Conservation (phyloP, 2,797 vertebrate genomes). For the Synanceia verrucosa region DNA sequence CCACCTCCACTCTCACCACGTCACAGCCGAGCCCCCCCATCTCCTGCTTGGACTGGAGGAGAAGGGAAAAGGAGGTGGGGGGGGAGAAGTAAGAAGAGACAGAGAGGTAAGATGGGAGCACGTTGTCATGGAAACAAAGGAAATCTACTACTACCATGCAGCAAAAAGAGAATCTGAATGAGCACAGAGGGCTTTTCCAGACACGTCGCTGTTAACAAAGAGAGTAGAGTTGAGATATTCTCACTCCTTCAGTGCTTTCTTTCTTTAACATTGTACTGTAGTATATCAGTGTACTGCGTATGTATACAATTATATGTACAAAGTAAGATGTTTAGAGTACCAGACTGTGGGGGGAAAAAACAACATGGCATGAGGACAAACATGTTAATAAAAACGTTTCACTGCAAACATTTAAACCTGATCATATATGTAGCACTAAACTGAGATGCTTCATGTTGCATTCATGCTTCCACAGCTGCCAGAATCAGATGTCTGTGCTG, state of each 20-base stretch:
- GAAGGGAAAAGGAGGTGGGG: background rate
- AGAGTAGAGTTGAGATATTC: background rate
- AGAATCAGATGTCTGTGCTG: background rate
- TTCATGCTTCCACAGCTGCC: background rate
- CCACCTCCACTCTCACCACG: slow-evolving; percentile 89
- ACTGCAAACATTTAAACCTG: background rate
- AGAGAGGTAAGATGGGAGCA: slow-evolving; percentile 28
- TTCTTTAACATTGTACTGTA: background rate
- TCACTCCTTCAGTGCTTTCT: background rate
- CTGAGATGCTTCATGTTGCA: too few relatives aligned
- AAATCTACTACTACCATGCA: slow-evolving; percentile 38
- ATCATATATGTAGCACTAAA: too few relatives aligned
- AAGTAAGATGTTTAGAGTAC: background rate
- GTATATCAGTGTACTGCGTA: background rate
- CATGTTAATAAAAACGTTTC: background rate
- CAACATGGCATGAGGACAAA: background rate
- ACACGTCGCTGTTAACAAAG: background rate
- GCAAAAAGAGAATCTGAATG: slow-evolving; percentile 51
- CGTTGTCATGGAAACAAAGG: slow-evolving; percentile 73
- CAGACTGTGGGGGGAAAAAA: background rate
- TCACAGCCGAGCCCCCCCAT: slow-evolving; percentile 87
- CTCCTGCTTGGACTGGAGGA: slow-evolving; percentile 87
- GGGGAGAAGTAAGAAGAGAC: background rate
- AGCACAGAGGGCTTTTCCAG: slow-evolving; percentile 50
- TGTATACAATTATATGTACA: background rate